A percentile compares a stretch with the other conserved stretches of the same genome.
Evolutionary conservation across 2,113 vertebrate species (phyloP).

Genomic region (Catagonus wagneri): DNA sequence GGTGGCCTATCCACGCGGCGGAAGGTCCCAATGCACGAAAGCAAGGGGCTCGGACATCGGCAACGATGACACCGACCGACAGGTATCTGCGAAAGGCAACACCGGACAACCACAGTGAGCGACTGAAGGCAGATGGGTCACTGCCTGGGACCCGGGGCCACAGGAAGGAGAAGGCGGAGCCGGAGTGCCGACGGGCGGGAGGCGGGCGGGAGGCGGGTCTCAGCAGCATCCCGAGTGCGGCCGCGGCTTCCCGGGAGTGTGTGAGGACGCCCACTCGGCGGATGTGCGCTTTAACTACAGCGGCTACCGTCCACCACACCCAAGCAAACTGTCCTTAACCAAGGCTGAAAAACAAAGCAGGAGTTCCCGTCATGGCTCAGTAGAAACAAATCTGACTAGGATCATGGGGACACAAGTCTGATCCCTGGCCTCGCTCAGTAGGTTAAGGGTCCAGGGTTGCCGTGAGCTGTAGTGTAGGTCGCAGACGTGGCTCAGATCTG

Average conservation of each 20-base stretch:
- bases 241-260: neutral
- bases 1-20: neutral
- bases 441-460: too few relatives aligned
- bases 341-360: neutral
- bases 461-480: too few relatives aligned
- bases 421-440: too few relatives aligned
- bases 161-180: neutral
- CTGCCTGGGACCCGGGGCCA: neutral
- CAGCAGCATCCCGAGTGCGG: neutral
- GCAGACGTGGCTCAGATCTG: too few relatives aligned
- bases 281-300: neutral
- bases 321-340: neutral
- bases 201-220: neutral
- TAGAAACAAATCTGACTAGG: too few relatives aligned
- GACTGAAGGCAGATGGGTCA: neutral
- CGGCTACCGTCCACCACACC: neutral
- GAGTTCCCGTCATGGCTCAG: too few relatives aligned
- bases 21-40: neutral
- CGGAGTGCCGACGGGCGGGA: neutral
- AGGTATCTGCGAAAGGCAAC: neutral
- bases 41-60: too few relatives aligned
- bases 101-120: neutral
- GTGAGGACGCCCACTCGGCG: neutral
- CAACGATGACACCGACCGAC: too few relatives aligned
- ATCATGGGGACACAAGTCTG: too few relatives aligned